phyloP scores from a whole-genome alignment of 2,888 invertebrate species.

The Pollenia labialis region DNA sequence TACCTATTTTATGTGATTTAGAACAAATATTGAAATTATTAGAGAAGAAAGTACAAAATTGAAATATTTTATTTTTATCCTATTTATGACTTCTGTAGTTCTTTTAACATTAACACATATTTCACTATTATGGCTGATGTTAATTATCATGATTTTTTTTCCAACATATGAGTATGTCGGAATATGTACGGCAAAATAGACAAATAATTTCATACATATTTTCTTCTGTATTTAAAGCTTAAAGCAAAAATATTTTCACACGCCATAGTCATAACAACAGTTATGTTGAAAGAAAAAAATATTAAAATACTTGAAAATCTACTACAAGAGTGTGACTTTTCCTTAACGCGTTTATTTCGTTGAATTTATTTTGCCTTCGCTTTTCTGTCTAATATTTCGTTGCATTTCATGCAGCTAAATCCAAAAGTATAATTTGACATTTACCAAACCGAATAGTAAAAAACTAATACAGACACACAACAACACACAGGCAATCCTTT shows the following conservation, averaged over 20 bases:
- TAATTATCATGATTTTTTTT: too few species aligned
- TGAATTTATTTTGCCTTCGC: not conserved
- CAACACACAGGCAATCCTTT: not conserved
- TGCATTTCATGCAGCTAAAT: conserved; percentile 31
- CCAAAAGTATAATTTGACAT: conserved; percentile 37
- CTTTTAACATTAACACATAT: too few species aligned
- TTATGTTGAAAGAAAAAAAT: conserved; percentile 16
- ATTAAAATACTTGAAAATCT: conserved; percentile 57
- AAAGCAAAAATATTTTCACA: conserved; percentile 54
- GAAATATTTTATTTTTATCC: too few species aligned
- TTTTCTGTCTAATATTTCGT: not conserved
- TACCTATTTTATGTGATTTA: too few species aligned
- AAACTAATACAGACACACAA: not conserved
- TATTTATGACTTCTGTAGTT: too few species aligned
- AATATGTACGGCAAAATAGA: not conserved
- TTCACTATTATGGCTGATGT: too few species aligned
- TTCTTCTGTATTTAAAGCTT: not conserved
- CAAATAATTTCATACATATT: not conserved
- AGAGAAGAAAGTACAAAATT: too few species aligned
- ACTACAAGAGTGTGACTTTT: conserved; percentile 22
- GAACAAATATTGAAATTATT: too few species aligned
- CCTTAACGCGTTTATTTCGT: conserved; percentile 11
- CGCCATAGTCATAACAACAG: conserved; percentile 36
- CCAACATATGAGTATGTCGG: too few species aligned
- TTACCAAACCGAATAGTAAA: conserved; percentile 41